Percentiles rank a stretch among this genome's conserved stretches.
These are phyloP conservation scores for Brenthis ino DNA, from an alignment of 2,888 invertebrate genomes.

Conservation along the genomic window DNA sequence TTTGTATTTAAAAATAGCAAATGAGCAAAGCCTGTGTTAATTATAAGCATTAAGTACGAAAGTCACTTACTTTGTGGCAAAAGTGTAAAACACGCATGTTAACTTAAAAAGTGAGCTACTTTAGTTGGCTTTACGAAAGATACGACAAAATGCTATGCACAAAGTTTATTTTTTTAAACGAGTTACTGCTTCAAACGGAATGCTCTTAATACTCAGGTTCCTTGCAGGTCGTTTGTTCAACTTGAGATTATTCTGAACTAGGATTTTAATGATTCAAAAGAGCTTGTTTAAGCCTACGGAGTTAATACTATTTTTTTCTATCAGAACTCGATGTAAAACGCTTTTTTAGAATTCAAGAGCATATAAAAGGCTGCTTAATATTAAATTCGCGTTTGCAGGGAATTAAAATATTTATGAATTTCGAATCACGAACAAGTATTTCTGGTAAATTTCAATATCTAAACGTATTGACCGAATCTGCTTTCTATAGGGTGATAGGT, in stretches of 20 bases:
- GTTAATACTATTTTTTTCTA: conserved; percentile 33
- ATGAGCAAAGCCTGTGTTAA: conserved; percentile 18
- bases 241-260: conserved; percentile 36
- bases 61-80: conserved; percentile 22
- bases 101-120: conserved; percentile 24
- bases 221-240: conserved; percentile 37
- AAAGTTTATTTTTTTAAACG: conserved; percentile 30
- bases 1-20: conserved; percentile 12
- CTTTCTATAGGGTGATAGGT: conserved; percentile 30
- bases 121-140: conserved; percentile 19
- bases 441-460: conserved; percentile 9
- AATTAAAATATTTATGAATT: neutral
- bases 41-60: conserved; percentile 23
- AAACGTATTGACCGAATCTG: conserved; percentile 18
- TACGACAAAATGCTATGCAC: conserved; percentile 25
- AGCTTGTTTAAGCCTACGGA: conserved; percentile 38
- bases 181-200: conserved; percentile 30
- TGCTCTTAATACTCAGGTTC: conserved; percentile 29
- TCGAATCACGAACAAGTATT: neutral
- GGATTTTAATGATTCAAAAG: conserved; percentile 38
- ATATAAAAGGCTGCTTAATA: conserved; percentile 17
- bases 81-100: conserved; percentile 24
- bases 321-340: conserved; percentile 23
- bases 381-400: conserved; percentile 13
- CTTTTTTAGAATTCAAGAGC: conserved; percentile 30